These are phyloP conservation scores for Megaustenia siamemsis DNA, from an alignment of 2,888 invertebrate genomes.

Conservation along the genomic window DNA sequence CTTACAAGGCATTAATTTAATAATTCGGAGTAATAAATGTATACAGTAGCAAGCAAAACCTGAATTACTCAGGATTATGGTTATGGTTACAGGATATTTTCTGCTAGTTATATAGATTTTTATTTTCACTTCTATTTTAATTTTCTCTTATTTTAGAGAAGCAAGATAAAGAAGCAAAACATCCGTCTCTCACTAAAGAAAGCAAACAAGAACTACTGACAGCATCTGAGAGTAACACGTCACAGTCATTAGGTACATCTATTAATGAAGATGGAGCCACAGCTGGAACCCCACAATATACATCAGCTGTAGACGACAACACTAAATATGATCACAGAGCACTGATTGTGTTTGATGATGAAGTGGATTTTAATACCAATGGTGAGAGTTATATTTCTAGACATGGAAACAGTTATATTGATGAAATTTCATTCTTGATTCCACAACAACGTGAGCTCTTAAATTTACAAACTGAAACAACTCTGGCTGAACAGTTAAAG, in stretches of 20 bases:
- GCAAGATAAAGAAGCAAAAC: conserved; percentile 2
- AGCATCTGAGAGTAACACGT: background rate
- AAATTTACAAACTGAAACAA: background rate
- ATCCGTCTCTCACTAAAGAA: background rate
- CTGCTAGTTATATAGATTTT: no score
- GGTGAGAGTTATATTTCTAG: background rate
- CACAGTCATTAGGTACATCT: background rate
- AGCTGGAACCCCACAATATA: no score
- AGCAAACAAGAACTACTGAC: background rate
- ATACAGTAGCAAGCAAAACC: no score
- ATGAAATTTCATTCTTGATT: background rate
- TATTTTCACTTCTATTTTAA: background rate
- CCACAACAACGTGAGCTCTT: background rate
- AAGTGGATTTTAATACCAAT: background rate
- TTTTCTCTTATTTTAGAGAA: conserved; percentile 1
- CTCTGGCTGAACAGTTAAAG: background rate
- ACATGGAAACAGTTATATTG: background rate
- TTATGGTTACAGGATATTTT: no score
- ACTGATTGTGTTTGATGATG: background rate
- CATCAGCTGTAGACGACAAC: background rate
- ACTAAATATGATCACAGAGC: background rate
- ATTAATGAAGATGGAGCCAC: background rate
- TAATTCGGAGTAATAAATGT: no score
- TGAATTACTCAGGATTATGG: no score
- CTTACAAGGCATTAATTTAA: no score